Base-by-base conservation (phyloP, 2,113 vertebrate genomes). In the Meles meles region DNA sequence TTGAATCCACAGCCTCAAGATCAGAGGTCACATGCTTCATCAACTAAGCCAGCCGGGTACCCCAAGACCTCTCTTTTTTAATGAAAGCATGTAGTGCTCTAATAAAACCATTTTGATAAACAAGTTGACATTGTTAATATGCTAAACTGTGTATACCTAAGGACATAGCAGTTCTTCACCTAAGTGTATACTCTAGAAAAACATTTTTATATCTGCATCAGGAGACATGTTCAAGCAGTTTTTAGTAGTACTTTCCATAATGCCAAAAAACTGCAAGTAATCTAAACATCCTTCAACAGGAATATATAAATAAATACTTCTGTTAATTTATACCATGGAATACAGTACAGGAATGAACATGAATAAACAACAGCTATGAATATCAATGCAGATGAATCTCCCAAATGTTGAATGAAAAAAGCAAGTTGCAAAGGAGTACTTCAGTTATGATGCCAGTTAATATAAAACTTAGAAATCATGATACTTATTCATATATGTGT, bases 361-460 rank as follows among this genome's bases (percentile, higher is more conserved):
- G 42, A 91, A 59, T 91, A 83, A 74, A 72, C n/a, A 82, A 23
- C 4, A 81, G 65, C 83, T 74, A 3, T 92, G 61, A 65, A n/a
- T 92, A 88, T 92, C 59, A 44, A 4, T 88, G 34, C n/a, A 59
- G 49, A 71, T 93, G 25, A 96, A 93, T 84, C 29, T 90, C 39
- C 49, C n/a, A 85, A 95, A 95, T 93, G 55, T 79, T 85, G 44
- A 95, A 34, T 95, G 79, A 55, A 85, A 72, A 89, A 71, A 85
- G 34, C 21, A 89, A 90, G 31, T 65, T 95, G 44, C 82, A 89
- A 89, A 93, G 63, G 55, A 85, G 84, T 93, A 65, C 52, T 95
- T 88, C 61, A 31, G 65, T 31, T 49, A 3, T 90, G 65, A 55
- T 93, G 63, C 42, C 8, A 85, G 49, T 81, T 80, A 90, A 79